Conservation (phyloP, 2,113 vertebrate species). For the Corythoichthys haematopterus region DNA sequence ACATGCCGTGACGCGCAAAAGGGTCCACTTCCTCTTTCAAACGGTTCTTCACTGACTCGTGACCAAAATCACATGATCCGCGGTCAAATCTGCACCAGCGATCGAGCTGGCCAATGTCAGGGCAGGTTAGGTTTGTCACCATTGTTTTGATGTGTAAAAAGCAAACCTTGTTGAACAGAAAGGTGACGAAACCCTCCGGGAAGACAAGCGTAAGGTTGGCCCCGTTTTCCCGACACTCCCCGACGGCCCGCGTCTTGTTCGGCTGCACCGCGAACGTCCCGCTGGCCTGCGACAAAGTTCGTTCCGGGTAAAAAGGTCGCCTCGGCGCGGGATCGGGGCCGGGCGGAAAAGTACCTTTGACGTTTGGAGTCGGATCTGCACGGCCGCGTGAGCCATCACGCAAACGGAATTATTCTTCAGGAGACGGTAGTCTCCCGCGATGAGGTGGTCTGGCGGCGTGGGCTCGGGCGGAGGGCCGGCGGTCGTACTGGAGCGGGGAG, state of each 20-base stretch:
- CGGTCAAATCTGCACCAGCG: background rate
- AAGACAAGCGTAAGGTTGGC: constrained; percentile 39
- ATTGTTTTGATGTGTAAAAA: background rate
- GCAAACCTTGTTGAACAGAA: constrained; percentile 61
- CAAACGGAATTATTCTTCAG: background rate
- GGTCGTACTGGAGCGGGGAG: background rate
- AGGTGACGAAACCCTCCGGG: constrained; percentile 37
- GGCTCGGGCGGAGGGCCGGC: constrained; percentile 9
- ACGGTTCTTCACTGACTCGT: background rate
- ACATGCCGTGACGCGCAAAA: background rate
- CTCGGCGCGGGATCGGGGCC: too few relatives aligned
- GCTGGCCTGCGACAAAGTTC: constrained; percentile 28
- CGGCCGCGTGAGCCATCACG: constrained; percentile 38
- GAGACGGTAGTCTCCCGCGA: constrained; percentile 50
- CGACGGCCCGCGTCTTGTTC: rapidly evolving
- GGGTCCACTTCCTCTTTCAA: constrained; percentile 6
- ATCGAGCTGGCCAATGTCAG: too few relatives aligned
- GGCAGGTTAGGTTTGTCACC: too few relatives aligned
- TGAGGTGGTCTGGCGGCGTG: constrained; percentile 5
- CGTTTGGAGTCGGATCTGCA: constrained; percentile 53
- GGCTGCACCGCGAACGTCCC: constrained; percentile 59
- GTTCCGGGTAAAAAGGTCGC: background rate
- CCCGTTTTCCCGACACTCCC: background rate
- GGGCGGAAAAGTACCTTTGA: constrained; percentile 30
- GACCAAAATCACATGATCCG: constrained; percentile 1